phyloP scores from a whole-genome alignment of 2,888 invertebrate species.

The Megamerina dolium region DNA sequence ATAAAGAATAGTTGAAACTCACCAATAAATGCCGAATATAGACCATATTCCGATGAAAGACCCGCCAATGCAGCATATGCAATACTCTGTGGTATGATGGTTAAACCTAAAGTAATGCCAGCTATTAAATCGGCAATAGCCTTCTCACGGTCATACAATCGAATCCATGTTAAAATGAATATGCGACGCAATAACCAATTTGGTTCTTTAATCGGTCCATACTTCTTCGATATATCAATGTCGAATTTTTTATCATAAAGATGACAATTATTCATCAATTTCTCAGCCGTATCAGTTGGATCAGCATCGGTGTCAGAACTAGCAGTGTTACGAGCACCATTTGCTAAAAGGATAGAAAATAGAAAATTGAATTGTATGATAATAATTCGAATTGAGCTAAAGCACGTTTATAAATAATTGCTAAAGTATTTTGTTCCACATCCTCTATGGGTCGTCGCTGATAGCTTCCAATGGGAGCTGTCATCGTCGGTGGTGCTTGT shows the following conservation, averaged over 20 bases:
- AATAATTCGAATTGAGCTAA: no score
- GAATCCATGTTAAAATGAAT: slow-evolving; percentile 61
- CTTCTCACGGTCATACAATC: slow-evolving; percentile 60
- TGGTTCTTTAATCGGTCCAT: slow-evolving; percentile 28
- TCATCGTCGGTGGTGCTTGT: neutral
- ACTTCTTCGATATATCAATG: no score
- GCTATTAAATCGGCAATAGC: slow-evolving; percentile 78
- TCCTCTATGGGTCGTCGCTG: no score
- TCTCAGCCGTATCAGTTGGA: no score
- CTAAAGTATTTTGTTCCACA: no score
- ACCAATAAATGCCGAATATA: slow-evolving; percentile 87
- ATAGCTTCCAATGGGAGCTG: no score
- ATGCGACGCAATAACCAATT: slow-evolving; percentile 47
- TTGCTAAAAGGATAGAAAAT: slow-evolving; percentile 1
- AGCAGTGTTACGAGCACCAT: slow-evolving; percentile 13
- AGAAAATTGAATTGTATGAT: no score
- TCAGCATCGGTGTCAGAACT: slow-evolving; percentile 22
- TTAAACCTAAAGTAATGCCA: slow-evolving; percentile 82
- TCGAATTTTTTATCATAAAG: no score
- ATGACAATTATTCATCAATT: no score
- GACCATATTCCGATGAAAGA: slow-evolving; percentile 81
- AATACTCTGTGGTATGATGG: slow-evolving; percentile 88
- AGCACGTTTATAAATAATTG: no score
- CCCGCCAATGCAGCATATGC: slow-evolving; percentile 84
- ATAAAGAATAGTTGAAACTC: slow-evolving; percentile 23